These are phyloP conservation scores for Neocloeon triangulifer DNA, from an alignment of 1,140 invertebrate species.

Conservation along the genomic window DNA sequence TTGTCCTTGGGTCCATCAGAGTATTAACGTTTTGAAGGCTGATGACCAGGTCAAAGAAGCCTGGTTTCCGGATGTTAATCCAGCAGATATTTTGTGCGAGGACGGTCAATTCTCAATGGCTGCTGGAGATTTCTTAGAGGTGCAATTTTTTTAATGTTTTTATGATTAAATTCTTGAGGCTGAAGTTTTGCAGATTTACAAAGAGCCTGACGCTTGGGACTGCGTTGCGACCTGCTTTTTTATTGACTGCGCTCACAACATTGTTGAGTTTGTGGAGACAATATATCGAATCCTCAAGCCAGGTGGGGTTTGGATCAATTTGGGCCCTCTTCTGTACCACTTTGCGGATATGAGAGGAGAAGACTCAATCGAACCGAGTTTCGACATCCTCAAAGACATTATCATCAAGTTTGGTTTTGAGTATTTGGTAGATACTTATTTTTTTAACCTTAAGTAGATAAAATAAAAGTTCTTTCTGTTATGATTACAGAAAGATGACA, in stretches of 20 bases:
- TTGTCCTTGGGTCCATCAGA: constrained; percentile 88
- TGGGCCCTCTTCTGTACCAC: constrained; percentile 88
- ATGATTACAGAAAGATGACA: constrained; percentile 45
- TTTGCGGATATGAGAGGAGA: constrained; percentile 75
- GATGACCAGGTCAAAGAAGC: constrained; percentile 58
- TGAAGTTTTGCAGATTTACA: constrained; percentile 36
- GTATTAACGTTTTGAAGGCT: constrained; percentile 63
- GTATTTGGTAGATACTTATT: constrained; percentile 40
- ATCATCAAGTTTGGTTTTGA: constrained; percentile 71
- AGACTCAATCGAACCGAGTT: constrained; percentile 84
- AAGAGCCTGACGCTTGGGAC: constrained; percentile 54
- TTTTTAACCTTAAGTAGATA: not conserved
- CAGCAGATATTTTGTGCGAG: constrained; percentile 26
- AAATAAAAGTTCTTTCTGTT: constrained; percentile 9
- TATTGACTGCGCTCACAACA: constrained; percentile 92
- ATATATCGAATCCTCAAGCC: constrained; percentile 83
- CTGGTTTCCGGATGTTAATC: constrained; percentile 79
- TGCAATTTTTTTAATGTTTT: no score
- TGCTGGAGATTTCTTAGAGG: constrained; percentile 81
- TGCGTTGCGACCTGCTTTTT: constrained; percentile 95
- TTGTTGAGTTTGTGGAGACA: constrained; percentile 83
- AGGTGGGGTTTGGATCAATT: constrained; percentile 70
- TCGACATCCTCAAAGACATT: constrained; percentile 59
- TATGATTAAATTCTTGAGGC: no score
- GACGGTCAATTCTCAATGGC: constrained; percentile 77